phyloP scores from a whole-genome alignment of 2,113 vertebrate genomes.

The Tragelaphus strepsiceros region DNA sequence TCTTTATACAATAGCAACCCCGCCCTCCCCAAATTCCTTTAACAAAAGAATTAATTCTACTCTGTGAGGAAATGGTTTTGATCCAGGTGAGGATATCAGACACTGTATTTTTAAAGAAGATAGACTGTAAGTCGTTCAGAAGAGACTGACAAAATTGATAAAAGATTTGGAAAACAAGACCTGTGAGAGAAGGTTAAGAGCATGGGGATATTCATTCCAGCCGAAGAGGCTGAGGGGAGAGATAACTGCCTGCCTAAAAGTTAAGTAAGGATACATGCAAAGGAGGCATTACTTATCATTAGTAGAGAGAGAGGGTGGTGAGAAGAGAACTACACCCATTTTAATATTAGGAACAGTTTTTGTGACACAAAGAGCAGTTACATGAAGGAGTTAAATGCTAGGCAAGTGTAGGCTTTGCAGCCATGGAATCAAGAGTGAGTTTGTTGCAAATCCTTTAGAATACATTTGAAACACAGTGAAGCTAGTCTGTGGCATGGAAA shows the following conservation, averaged over 20 bases:
- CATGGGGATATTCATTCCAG: background rate
- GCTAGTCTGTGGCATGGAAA: background rate
- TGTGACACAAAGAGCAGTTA: background rate
- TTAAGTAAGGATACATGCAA: constrained; percentile 7
- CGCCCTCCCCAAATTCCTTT: background rate
- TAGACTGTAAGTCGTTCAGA: constrained; percentile 6
- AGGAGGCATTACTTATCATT: background rate
- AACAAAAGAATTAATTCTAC: constrained; percentile 52
- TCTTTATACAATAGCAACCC: background rate
- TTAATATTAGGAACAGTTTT: constrained; percentile 7
- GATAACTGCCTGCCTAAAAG: constrained; percentile 36
- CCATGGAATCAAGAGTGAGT: background rate
- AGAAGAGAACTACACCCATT: background rate
- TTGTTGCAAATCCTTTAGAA: background rate
- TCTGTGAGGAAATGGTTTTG: background rate
- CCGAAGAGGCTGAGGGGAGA: constrained; percentile 29
- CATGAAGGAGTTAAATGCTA: background rate
- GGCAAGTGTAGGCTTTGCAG: background rate
- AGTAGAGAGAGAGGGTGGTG: background rate
- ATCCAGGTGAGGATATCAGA: background rate
- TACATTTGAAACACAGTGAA: background rate
- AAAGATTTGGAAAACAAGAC: constrained; percentile 52
- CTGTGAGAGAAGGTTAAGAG: background rate
- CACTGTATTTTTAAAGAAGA: constrained; percentile 1
- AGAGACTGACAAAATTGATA: constrained; percentile 56